Percentiles rank a stretch among this genome's conserved stretches.
Evolutionary conservation across 2,888 invertebrate genomes (phyloP).

Genomic region (Orthosia gracilis): DNA sequence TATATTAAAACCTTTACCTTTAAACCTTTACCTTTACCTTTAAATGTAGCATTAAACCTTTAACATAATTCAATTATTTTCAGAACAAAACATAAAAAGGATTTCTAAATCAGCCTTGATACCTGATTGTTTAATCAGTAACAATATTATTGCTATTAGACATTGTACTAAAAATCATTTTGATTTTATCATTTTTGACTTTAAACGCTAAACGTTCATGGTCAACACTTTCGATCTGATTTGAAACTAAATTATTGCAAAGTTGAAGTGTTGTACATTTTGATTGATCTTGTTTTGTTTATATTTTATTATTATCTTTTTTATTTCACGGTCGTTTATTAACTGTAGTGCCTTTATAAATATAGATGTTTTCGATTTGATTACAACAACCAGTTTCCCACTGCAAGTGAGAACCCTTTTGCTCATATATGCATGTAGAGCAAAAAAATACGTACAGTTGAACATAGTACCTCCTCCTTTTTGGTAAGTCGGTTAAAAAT

Average conservation of each 20-base stretch:
- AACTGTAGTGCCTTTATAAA: neutral
- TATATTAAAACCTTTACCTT: constrained; percentile 15
- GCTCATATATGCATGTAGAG: no score
- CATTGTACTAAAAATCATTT: constrained; percentile 40
- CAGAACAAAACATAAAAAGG: constrained; percentile 34
- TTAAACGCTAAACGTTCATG: constrained; percentile 45
- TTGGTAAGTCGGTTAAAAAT: no score
- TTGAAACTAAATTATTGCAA: constrained; percentile 32
- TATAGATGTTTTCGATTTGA: neutral
- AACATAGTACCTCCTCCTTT: no score
- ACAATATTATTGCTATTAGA: constrained; percentile 52
- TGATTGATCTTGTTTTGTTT: constrained; percentile 38
- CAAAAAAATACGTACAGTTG: no score
- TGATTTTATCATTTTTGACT: constrained; percentile 65
- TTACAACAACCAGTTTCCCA: neutral
- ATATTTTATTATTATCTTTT: constrained; percentile 31
- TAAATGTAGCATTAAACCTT: neutral
- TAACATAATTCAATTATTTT: constrained; percentile 44
- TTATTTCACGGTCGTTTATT: constrained; percentile 23
- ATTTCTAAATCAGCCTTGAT: constrained; percentile 49
- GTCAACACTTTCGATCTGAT: constrained; percentile 60
- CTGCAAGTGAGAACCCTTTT: neutral
- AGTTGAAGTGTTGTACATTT: constrained; percentile 42
- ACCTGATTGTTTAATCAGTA: constrained; percentile 40
- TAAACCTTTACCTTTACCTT: constrained; percentile 14